A percentile compares a stretch with the other conserved stretches of the same genome.
phyloP scores from a whole-genome alignment of 1,140 invertebrate genomes.

The Diachasmimorpha longicaudata region DNA sequence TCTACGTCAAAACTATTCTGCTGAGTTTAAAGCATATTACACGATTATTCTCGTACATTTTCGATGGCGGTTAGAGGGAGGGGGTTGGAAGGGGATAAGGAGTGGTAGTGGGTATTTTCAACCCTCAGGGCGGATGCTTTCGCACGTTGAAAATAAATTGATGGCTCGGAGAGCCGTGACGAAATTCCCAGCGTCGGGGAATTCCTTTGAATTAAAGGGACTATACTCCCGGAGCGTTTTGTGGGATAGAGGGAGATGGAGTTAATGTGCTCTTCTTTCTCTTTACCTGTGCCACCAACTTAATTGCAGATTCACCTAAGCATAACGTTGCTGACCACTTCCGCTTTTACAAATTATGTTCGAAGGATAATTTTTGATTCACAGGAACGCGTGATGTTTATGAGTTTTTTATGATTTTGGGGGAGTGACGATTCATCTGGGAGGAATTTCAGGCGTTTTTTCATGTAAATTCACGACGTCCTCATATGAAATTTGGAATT shows the following conservation, averaged over 20 bases:
- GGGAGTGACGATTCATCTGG: background rate
- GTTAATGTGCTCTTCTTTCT: background rate
- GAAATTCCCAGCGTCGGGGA: conserved; percentile 6
- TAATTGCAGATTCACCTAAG: background rate
- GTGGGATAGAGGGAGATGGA: background rate
- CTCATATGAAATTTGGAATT: too few relatives aligned
- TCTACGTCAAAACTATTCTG: background rate
- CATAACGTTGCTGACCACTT: background rate
- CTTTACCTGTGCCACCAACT: background rate
- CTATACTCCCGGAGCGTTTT: background rate
- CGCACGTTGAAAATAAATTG: conserved; percentile 10
- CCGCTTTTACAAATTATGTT: background rate
- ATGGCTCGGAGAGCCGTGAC: conserved; percentile 1
- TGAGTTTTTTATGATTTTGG: background rate
- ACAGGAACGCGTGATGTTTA: background rate
- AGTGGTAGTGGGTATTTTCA: background rate
- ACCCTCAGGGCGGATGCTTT: conserved; percentile 3
- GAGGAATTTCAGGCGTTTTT: background rate
- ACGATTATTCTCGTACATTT: background rate
- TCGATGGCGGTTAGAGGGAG: background rate
- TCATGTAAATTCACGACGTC: too few relatives aligned
- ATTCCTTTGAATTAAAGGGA: conserved; percentile 9
- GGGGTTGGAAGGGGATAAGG: background rate
- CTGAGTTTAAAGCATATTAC: background rate
- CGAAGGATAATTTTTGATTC: background rate